Evolutionary conservation across 2,113 vertebrate genomes (phyloP).

Genomic region (Orthonyx spaldingii): DNA sequence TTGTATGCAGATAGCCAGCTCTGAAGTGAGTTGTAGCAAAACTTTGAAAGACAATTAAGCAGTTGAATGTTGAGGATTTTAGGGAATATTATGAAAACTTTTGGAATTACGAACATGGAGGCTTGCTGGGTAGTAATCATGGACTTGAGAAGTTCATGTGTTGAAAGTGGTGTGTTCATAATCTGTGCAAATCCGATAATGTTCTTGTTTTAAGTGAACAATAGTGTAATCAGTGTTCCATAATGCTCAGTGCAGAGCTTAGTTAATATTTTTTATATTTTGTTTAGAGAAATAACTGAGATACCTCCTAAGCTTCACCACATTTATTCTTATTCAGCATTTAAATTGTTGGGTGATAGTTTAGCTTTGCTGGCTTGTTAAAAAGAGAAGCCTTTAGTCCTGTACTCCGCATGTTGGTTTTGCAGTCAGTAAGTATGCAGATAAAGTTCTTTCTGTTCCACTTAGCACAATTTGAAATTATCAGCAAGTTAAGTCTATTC

Average conservation of each 20-base stretch:
- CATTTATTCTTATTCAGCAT: neutral
- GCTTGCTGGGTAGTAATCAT: neutral
- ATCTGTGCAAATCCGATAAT: neutral
- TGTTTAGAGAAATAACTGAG: neutral
- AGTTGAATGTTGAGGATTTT: neutral
- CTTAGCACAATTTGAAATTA: constrained; percentile 61
- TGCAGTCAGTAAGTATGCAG: neutral
- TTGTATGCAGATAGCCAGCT: neutral
- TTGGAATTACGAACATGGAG: neutral
- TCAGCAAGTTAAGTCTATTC: constrained; percentile 62
- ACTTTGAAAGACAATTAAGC: neutral
- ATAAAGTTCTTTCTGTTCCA: constrained; percentile 58
- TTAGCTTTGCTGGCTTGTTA: neutral
- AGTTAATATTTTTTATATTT: neutral
- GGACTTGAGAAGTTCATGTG: neutral
- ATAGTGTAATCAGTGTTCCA: neutral
- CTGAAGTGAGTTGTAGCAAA: neutral
- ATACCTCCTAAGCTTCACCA: neutral
- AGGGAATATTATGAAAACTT: neutral
- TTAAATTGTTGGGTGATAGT: neutral
- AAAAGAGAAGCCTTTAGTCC: neutral
- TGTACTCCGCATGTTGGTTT: neutral
- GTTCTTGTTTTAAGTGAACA: neutral
- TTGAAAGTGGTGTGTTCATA: neutral
- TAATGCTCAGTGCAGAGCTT: neutral